Evolutionary conservation across 2,113 vertebrate genomes (phyloP).

Genomic region (Orycteropus afer): DNA sequence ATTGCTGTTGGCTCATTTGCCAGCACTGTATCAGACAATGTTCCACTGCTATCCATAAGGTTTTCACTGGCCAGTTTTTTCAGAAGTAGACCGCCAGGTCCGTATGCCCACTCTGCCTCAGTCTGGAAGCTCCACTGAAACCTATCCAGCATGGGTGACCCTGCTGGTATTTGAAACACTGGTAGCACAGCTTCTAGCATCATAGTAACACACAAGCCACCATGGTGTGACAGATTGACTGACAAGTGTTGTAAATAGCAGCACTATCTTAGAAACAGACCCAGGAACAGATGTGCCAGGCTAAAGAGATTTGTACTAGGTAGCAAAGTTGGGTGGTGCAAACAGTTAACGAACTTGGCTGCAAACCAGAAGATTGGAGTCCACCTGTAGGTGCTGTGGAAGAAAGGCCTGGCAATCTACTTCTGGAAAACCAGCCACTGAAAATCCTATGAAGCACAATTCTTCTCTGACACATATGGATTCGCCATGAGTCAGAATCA

Average conservation of each 20-base stretch:
- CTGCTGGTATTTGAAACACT: not conserved
- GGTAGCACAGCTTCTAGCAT: not conserved
- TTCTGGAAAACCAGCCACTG: not conserved
- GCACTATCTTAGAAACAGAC: accelerated
- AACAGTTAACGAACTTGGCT: not conserved
- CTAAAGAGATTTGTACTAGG: accelerated
- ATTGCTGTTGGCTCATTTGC: too few relatives aligned
- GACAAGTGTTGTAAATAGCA: not conserved
- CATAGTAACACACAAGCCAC: not conserved
- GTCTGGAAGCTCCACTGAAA: not conserved
- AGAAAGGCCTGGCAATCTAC: not conserved
- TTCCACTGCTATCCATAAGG: not conserved
- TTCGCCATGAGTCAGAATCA: not conserved
- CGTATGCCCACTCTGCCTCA: not conserved
- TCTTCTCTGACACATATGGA: not conserved
- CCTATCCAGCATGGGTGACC: not conserved
- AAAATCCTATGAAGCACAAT: not conserved
- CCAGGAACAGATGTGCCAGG: accelerated
- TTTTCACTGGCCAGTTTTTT: not conserved
- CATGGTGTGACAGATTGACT: too few relatives aligned
- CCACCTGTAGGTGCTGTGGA: not conserved
- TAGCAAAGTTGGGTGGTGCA: not conserved
- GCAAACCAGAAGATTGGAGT: not conserved
- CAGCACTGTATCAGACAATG: not conserved
- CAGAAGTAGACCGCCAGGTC: not conserved